Evolutionary conservation across 2,113 vertebrate genomes (phyloP).

Genomic region (Pantherophis guttatus): DNA sequence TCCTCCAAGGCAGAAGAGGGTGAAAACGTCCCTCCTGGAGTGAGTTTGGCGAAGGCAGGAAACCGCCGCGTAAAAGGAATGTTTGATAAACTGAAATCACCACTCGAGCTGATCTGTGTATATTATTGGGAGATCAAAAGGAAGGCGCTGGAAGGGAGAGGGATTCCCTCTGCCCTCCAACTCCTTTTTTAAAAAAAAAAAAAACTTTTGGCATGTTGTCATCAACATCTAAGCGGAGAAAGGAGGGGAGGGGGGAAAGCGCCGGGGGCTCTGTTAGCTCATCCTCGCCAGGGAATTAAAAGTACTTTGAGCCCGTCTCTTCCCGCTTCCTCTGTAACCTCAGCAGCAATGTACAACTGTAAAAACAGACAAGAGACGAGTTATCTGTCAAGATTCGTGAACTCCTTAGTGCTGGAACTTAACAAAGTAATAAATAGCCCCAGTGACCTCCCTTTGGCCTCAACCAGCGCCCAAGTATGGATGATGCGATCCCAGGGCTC

Average conservation of each 20-base stretch:
- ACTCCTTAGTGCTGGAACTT: constrained; percentile 31
- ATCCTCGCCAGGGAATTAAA: constrained; percentile 47
- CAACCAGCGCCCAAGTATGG: constrained; percentile 20
- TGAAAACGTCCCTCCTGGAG: neutral
- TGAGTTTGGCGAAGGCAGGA: neutral
- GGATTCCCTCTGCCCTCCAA: constrained; percentile 29
- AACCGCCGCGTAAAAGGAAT: neutral
- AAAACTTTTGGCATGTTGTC: constrained; percentile 22
- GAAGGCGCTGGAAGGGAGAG: constrained; percentile 4
- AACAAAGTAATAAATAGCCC: constrained; percentile 39
- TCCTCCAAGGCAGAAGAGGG: neutral
- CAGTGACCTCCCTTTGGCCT: constrained; percentile 42
- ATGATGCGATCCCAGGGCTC: constrained; percentile 11
- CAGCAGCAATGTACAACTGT: constrained; percentile 58
- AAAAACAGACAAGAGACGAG: constrained; percentile 58
- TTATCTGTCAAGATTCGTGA: constrained; percentile 55
- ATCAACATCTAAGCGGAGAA: constrained; percentile 2
- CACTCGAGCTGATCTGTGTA: neutral
- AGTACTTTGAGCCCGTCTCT: constrained; percentile 28
- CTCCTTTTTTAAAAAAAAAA: constrained; percentile 5
- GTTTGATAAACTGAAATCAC: neutral
- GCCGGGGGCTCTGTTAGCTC: constrained; percentile 25
- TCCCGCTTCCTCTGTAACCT: constrained; percentile 56
- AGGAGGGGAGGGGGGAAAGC: neutral
- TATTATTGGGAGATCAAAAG: constrained; percentile 39